phyloP scores from a whole-genome alignment of 2,888 invertebrate genomes.

The Lymantria monacha region DNA sequence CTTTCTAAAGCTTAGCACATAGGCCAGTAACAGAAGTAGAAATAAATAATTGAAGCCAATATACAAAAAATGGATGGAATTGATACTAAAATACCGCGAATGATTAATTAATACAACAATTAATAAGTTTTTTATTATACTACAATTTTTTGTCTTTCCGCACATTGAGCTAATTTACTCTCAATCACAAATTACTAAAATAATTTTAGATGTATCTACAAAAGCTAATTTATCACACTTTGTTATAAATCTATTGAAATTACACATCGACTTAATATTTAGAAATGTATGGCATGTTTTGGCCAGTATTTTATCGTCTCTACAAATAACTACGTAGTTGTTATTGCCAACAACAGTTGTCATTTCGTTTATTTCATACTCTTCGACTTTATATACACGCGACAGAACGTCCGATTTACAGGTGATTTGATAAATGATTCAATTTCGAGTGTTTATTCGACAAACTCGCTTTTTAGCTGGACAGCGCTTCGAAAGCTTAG shows the following conservation, averaged over 20 bases:
- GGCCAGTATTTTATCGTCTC: neutral
- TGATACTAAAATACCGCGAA: slow-evolving; percentile 26
- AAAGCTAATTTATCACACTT: slow-evolving; percentile 55
- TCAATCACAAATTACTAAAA: slow-evolving; percentile 35
- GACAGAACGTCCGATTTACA: too few species aligned
- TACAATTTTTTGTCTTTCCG: slow-evolving; percentile 43
- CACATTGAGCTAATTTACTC: slow-evolving; percentile 46
- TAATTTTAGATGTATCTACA: slow-evolving; percentile 30
- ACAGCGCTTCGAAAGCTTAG: too few species aligned
- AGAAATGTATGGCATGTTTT: neutral
- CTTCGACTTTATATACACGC: slow-evolving; percentile 16
- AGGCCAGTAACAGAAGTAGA: too few species aligned
- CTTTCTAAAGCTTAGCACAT: too few species aligned
- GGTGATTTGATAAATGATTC: too few species aligned
- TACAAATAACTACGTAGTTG: neutral
- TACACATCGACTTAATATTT: slow-evolving; percentile 19
- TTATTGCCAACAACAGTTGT: slow-evolving; percentile 4
- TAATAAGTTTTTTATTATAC: neutral
- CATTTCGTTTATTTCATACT: slow-evolving; percentile 41
- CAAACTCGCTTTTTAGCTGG: too few species aligned
- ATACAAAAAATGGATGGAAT: slow-evolving; percentile 36
- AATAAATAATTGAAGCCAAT: slow-evolving; percentile 1
- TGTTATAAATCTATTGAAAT: slow-evolving; percentile 33
- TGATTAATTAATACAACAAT: slow-evolving; percentile 6
- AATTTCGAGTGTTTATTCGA: too few species aligned